phyloP scores from a whole-genome alignment of 2,113 vertebrate genomes.

The Tragelaphus buxtoni region DNA sequence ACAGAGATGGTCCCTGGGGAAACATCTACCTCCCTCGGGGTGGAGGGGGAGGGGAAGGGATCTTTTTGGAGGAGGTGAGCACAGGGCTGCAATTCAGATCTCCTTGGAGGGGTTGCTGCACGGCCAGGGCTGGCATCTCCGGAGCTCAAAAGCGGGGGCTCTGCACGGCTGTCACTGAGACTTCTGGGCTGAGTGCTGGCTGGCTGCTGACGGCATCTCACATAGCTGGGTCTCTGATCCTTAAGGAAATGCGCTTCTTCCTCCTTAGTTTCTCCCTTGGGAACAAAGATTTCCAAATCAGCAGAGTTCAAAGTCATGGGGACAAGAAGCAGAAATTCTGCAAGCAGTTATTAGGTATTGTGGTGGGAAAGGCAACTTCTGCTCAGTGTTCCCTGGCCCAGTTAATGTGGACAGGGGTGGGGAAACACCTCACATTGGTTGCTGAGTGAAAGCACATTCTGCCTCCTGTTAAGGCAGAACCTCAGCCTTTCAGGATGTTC shows the following conservation, averaged over 20 bases:
- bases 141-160: neutral
- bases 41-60: neutral
- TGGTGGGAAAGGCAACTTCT: neutral
- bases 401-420: no score
- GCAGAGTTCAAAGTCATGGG: neutral
- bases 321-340: neutral
- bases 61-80: neutral
- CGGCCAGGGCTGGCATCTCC: neutral
- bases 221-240: neutral
- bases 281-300: neutral
- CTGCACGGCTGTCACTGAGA: neutral
- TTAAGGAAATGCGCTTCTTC: neutral
- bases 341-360: no score
- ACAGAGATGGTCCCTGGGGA: neutral
- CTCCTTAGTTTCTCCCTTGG: neutral
- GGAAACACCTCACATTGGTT: fast-evolving
- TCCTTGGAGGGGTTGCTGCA: neutral
- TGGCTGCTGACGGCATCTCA: neutral
- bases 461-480: neutral
- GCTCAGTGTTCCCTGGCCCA: neutral
- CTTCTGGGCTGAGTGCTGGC: no score
- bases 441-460: neutral
- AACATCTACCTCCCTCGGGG: neutral
- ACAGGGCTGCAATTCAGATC: neutral
- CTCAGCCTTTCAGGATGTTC: fast-evolving